Conservation (phyloP, 2,113 vertebrate species). For the Rana temporaria region DNA sequence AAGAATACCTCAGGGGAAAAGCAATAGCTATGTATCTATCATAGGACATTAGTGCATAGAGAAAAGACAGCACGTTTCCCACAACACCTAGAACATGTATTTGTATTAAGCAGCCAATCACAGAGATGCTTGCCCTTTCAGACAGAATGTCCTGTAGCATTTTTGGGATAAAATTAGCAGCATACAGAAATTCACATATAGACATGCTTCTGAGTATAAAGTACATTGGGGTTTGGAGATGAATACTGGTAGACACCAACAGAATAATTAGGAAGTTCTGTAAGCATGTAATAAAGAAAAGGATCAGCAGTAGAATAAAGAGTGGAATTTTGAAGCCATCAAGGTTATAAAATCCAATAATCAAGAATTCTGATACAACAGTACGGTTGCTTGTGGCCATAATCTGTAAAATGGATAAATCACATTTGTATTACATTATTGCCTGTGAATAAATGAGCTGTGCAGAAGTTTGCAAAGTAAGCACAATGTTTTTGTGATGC, state of each 20-base stretch:
- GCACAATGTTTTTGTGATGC: too few species aligned
- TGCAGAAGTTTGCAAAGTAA: too few species aligned
- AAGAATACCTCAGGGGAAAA: constrained; percentile 4
- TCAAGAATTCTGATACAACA: neutral
- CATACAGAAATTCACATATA: neutral
- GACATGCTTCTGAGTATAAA: constrained; percentile 1
- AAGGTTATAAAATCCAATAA: constrained; percentile 4
- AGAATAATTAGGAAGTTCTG: constrained; percentile 16
- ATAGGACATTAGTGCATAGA: constrained; percentile 22
- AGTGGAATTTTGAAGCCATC: neutral
- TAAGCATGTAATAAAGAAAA: neutral
- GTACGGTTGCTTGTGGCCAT: neutral
- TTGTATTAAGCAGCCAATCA: neutral
- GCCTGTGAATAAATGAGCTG: neutral
- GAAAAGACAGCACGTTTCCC: neutral
- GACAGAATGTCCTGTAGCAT: constrained; percentile 23
- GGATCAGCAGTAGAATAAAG: neutral
- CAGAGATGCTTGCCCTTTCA: neutral
- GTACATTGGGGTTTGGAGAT: constrained; percentile 18
- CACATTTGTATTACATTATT: too few species aligned
- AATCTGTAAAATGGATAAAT: too few species aligned
- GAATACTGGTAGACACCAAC: neutral
- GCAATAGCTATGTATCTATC: constrained; percentile 18
- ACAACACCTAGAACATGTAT: neutral
- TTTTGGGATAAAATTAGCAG: constrained; percentile 11